Evolutionary conservation across 2,113 vertebrate species (phyloP).

Genomic region (Fregetta grallaria): DNA sequence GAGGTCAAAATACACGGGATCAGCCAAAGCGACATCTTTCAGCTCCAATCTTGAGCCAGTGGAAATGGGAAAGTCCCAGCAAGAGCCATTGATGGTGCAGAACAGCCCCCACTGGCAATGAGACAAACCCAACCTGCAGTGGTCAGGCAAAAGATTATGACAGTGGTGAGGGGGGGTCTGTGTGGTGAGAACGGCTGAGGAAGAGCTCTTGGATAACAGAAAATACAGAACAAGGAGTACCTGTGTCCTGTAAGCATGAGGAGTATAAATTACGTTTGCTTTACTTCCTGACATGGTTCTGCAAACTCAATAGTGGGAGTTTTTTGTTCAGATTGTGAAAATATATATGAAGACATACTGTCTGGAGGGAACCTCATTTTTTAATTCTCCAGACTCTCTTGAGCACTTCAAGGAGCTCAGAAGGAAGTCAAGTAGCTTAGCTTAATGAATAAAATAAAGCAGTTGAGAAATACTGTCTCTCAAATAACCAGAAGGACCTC

Average conservation of each 20-base stretch:
- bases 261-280: background rate
- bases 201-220: background rate
- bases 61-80: background rate
- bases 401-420: background rate
- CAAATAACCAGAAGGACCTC: background rate
- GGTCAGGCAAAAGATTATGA: background rate
- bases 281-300: background rate
- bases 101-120: background rate
- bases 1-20: background rate
- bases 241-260: background rate
- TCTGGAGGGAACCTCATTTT: background rate
- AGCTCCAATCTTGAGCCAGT: background rate
- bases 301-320: background rate
- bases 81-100: background rate
- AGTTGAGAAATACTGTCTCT: background rate
- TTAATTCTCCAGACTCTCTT: background rate
- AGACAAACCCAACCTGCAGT: background rate
- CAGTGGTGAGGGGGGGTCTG: background rate
- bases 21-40: background rate
- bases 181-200: background rate
- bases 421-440: background rate
- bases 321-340: background rate
- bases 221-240: background rate
- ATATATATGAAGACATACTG: background rate
- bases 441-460: conserved; percentile 25